Conservation (phyloP, 2,113 vertebrate genomes). For the Typhlomys cinereus region DNA sequence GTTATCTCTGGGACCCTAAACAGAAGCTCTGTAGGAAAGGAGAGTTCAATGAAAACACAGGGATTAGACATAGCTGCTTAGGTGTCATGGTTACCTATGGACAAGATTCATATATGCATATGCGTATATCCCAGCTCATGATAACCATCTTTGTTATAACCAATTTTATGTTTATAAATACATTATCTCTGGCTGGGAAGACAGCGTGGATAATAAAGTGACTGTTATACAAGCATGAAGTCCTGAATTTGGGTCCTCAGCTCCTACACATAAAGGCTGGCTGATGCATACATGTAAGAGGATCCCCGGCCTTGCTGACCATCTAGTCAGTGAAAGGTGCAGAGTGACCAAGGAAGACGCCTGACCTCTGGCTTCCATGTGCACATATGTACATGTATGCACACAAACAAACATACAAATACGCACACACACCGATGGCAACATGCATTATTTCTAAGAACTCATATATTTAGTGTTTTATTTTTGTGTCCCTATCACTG, state of each 20-base stretch:
- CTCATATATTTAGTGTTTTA: constrained; percentile 83
- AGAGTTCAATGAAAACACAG: constrained; percentile 58
- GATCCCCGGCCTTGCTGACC: too few relatives aligned
- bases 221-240: too few relatives aligned
- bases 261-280: too few relatives aligned
- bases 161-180: constrained; percentile 85
- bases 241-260: too few relatives aligned
- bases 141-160: constrained; percentile 83
- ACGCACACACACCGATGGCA: too few relatives aligned
- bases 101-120: constrained; percentile 58
- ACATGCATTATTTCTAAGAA: constrained; percentile 84
- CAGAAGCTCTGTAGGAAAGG: constrained; percentile 35
- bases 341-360: too few relatives aligned
- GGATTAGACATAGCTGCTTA: constrained; percentile 81
- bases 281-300: too few relatives aligned
- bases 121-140: constrained; percentile 79
- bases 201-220: too few relatives aligned
- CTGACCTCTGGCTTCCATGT: too few relatives aligned
- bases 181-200: constrained; percentile 84
- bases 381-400: too few relatives aligned
- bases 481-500: not conserved
- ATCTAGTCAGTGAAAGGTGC: too few relatives aligned
- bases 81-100: constrained; percentile 65
- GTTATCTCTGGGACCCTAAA: not conserved
- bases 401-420: too few relatives aligned